Evolutionary conservation across 2,797 vertebrate genomes (phyloP), one percentile per base, ranked within the genome.

Genomic region (Syngnathus acus): DNA sequence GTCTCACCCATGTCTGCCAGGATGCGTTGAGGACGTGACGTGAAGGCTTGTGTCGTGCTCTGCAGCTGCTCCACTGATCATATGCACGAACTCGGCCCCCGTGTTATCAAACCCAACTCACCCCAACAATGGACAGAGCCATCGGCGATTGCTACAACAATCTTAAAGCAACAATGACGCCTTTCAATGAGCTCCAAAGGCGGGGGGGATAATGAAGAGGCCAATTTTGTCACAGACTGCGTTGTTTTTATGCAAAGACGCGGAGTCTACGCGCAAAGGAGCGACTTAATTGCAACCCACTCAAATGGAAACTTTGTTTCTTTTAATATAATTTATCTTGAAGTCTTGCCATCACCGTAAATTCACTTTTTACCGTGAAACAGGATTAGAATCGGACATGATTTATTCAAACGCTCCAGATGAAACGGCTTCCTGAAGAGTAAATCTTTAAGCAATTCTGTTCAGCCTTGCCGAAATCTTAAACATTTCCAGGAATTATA

Each of bases 111-210:
- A 32, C 83, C 84, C 81, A 82, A 79, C 78, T 84, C 72, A 14
- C 80, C 69, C 67, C 79, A 87, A 91, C 90, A 92, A 90, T 88
- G 85, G 80, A 89, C 89, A 90, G 83, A 84, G 62, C 77, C 76
- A 72, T 74, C 42, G 85, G 86, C 76, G 79, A 70, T 82, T 84
- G 82, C 84, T 38, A 84, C 69, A 67, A 83, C 80, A 80, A 88
- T 81, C 87, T 89, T 89, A 89, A 90, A 89, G 90, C 88, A 86
- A 91, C 90, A 93, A 92, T 87, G 89, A 84, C 78, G 76, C 89
- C 86, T 90, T 92, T 92, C 86, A 90, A 83, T 84, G 74, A 77
- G 85, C 83, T 85, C 84, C 78, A 62, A 74, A 75, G 74, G 65
- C 71, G 66, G 70, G 73, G 78, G 84, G 88, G 72, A 89, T 84